Conservation (phyloP, 2,797 vertebrate species). For the Agapornis canus region DNA sequence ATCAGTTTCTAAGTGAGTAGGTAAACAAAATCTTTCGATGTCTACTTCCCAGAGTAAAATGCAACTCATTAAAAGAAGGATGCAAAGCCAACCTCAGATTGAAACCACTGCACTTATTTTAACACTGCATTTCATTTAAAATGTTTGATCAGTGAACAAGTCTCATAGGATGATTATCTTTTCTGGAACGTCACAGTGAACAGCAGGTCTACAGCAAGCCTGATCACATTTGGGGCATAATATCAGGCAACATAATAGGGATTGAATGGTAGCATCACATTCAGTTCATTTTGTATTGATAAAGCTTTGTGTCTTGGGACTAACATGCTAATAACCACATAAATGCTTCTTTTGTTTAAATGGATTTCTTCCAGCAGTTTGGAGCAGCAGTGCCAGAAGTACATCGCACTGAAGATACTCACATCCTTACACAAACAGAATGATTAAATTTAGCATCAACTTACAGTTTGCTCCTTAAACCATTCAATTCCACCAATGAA, state of each 20-base stretch:
- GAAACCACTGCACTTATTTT: neutral
- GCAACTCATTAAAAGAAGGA: neutral
- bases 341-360: slow-evolving; percentile 24
- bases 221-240: neutral
- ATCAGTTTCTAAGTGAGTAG: neutral
- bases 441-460: neutral
- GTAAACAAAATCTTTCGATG: neutral
- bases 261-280: neutral
- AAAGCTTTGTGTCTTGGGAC: neutral
- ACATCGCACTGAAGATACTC: neutral
- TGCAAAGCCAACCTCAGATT: neutral
- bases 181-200: neutral
- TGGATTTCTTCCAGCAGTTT: neutral
- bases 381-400: neutral
- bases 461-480: neutral
- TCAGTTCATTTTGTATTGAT: slow-evolving; percentile 26
- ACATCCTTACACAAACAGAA: neutral
- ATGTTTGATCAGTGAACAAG: neutral
- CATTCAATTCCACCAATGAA: neutral
- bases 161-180: neutral
- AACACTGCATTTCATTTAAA: neutral
- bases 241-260: neutral
- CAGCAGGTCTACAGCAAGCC: neutral
- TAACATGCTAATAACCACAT: neutral
- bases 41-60: slow-evolving; percentile 1